These are phyloP conservation scores for Lagria hirta DNA, from an alignment of 2,888 invertebrate species.

Conservation along the genomic window DNA sequence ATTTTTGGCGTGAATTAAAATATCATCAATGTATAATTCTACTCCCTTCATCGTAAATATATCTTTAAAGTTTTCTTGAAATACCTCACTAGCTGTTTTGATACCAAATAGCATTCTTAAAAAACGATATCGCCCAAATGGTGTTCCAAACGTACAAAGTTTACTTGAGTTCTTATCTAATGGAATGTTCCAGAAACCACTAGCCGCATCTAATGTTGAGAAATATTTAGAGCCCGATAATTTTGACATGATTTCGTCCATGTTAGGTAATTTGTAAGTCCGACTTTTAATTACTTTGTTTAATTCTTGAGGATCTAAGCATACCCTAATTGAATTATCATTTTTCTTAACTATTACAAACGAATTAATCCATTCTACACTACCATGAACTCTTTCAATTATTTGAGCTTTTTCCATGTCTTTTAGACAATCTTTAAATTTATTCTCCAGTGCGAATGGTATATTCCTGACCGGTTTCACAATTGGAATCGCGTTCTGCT, in stretches of 20 bases:
- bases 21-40: too few species aligned
- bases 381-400: constrained; percentile 28
- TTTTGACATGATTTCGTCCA: constrained; percentile 27
- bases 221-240: constrained; percentile 25
- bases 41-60: constrained; percentile 17
- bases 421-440: constrained; percentile 17
- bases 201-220: constrained; percentile 24
- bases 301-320: constrained; percentile 30
- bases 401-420: constrained; percentile 15
- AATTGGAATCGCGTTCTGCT: constrained; percentile 22
- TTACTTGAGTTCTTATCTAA: constrained; percentile 27
- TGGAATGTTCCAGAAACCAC: constrained; percentile 25
- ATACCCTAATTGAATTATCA: constrained; percentile 28
- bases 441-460: constrained; percentile 25
- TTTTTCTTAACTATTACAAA: constrained; percentile 30
- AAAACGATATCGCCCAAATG: constrained; percentile 27
- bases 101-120: constrained; percentile 19
- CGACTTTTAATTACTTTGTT: constrained; percentile 27
- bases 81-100: constrained; percentile 18
- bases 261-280: constrained; percentile 19
- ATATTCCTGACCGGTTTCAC: constrained; percentile 26
- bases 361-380: constrained; percentile 34
- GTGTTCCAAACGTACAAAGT: constrained; percentile 28
- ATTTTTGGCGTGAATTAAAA: constrained; percentile 23
- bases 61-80: constrained; percentile 15